These are phyloP conservation scores for Planiliza haematocheilus DNA, from an alignment of 2,113 vertebrate species.

Conservation along the genomic window DNA sequence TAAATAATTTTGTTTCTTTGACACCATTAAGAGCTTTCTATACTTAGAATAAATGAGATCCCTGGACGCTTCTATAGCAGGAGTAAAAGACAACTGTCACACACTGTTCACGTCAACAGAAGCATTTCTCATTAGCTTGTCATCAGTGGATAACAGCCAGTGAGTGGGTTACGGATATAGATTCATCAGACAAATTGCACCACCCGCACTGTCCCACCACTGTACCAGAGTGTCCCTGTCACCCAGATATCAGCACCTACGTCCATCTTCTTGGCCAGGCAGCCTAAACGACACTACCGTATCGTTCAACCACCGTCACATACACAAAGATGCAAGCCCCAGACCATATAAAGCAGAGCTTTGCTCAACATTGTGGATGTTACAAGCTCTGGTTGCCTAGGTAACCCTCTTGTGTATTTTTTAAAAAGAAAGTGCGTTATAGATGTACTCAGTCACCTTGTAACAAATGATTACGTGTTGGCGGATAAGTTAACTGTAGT, in stretches of 20 bases:
- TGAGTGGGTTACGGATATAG: constrained; percentile 23
- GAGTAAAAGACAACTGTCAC: constrained; percentile 34
- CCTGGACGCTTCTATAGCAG: constrained; percentile 13
- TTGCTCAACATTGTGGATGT: too few relatives aligned
- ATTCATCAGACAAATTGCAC: constrained; percentile 53
- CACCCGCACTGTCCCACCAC: constrained; percentile 22
- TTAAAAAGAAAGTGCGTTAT: too few relatives aligned
- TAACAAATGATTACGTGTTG: too few relatives aligned
- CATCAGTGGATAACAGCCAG: constrained; percentile 33
- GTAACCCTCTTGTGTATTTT: too few relatives aligned
- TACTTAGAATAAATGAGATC: constrained; percentile 6
- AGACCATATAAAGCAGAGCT: too few relatives aligned
- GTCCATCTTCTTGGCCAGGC: constrained; percentile 9
- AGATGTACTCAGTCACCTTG: too few relatives aligned
- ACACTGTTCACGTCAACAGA: constrained; percentile 30
- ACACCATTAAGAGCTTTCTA: constrained; percentile 1
- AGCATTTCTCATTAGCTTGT: constrained; percentile 32
- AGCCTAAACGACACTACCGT: constrained; percentile 25
- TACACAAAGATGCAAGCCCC: constrained; percentile 10
- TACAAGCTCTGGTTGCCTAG: too few relatives aligned
- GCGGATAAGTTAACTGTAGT: too few relatives aligned
- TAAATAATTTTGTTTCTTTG: constrained; percentile 25
- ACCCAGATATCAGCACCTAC: constrained; percentile 39
- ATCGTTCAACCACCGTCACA: constrained; percentile 57
- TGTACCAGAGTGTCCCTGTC: constrained; percentile 52